These are phyloP conservation scores for Erynnis tages DNA, from an alignment of 2,888 invertebrate species.

Conservation along the genomic window DNA sequence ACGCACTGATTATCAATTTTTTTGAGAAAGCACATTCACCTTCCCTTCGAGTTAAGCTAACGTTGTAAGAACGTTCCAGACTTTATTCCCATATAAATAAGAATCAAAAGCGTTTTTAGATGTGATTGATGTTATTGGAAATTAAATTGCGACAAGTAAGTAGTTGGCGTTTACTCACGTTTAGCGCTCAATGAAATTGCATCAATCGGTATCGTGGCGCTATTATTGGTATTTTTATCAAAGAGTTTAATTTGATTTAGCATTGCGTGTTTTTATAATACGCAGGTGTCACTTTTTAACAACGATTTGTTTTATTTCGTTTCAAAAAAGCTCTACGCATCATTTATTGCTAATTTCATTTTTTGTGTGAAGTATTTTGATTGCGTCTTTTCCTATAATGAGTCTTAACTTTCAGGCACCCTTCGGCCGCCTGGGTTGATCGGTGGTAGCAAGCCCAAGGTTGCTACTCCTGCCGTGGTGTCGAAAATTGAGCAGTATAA, in stretches of 20 bases:
- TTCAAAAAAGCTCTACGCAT: not conserved
- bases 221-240: slow-evolving; percentile 74
- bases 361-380: not conserved
- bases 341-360: slow-evolving; percentile 3
- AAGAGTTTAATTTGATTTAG: slow-evolving; percentile 61
- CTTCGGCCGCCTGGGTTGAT: slow-evolving; percentile 94
- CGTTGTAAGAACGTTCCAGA: slow-evolving; percentile 42
- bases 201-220: slow-evolving; percentile 70
- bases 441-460: slow-evolving; percentile 98
- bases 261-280: slow-evolving; percentile 53
- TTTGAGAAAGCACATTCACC: slow-evolving; percentile 58
- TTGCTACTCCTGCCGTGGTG: slow-evolving; percentile 98
- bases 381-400: slow-evolving; percentile 16
- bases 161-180: slow-evolving; percentile 72
- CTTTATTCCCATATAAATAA: slow-evolving; percentile 48
- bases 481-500: slow-evolving; percentile 99
- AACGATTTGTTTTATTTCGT: slow-evolving; percentile 13
- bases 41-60: slow-evolving; percentile 52
- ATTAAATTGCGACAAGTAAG: slow-evolving; percentile 55
- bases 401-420: slow-evolving; percentile 84
- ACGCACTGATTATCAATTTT: slow-evolving; percentile 56
- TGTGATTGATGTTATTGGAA: slow-evolving; percentile 43
- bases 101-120: slow-evolving; percentile 38
- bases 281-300: slow-evolving; percentile 53
- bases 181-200: slow-evolving; percentile 76